Evolutionary conservation across 2,797 vertebrate species (phyloP), one percentile per base, ranked within the genome.

Genomic region (Takifugu ocellatus): DNA sequence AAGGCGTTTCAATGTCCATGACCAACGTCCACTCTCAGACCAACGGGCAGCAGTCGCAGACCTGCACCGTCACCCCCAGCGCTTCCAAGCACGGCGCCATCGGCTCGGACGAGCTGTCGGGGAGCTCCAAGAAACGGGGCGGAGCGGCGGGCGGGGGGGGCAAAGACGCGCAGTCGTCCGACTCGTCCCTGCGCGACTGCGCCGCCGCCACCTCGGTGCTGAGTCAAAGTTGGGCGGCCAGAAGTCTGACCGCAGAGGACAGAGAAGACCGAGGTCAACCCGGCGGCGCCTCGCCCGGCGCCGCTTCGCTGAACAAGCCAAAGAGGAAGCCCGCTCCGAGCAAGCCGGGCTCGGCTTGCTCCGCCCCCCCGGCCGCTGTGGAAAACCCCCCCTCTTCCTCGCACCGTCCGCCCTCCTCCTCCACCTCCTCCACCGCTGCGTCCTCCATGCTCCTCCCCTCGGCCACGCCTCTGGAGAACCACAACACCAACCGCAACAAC

Each of bases 401-500:
- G 70, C 25, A 51, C 25, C 62, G 68, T 25, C 67, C 43, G 74
- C 88, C 79, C 51, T 63, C 67, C 4, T 29, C 46, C 21, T 70
- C 73, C 45, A 70, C 60, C 46, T 31, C 45, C 24, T 65, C 73
- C 47, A 69, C 60, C 45, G 42, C n/a, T 0, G 3, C 87, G 24
- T 70, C 88, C 77, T 46, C 79, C 0, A 56, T 83, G 49, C 72
- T 87, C 14, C 63, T 86, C 77, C 81, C 88, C 9, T 49, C 86
- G 66, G 24, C 70, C 33, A 57, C 76, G 16, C 43, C 87, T 21
- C 56, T 88, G 2, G 96, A 99, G 81, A 90, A 94, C 73, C 94
- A 93, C 63, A 99, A 98, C 91, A 95, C 91, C 70, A 99, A 98
- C 91, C 93, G 94, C 63, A 99, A 98, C 89, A 99, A 97, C 90